These are phyloP conservation scores for Rhyacophila evoluta DNA, from an alignment of 2,888 invertebrate species.

Conservation along the genomic window DNA sequence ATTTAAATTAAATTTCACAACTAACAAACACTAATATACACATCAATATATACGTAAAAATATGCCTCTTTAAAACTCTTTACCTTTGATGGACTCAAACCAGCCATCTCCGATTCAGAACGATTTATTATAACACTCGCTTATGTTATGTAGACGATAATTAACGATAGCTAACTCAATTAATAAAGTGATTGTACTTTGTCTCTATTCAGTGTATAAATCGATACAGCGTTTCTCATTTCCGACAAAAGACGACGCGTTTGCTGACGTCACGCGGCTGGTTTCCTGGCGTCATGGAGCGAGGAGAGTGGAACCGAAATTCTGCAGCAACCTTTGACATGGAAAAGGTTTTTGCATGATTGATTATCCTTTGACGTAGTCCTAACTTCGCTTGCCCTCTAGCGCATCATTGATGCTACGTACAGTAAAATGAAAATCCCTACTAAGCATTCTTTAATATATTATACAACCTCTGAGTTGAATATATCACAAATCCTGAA, in stretches of 20 bases:
- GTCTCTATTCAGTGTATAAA: background rate
- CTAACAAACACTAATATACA: no score
- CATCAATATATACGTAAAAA: no score
- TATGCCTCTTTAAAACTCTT: no score
- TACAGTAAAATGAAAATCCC: background rate
- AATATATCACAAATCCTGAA: no score
- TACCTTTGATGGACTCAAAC: no score
- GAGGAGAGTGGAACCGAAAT: background rate
- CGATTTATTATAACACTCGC: no score
- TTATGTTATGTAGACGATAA: no score
- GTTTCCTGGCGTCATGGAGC: constrained; percentile 3
- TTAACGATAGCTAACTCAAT: no score
- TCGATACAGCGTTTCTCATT: background rate
- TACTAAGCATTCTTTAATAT: background rate
- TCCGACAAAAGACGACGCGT: background rate
- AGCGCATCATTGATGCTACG: background rate
- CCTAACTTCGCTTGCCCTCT: background rate
- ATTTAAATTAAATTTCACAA: no score
- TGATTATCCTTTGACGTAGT: constrained; percentile 27
- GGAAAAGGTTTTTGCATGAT: constrained; percentile 31
- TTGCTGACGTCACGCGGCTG: background rate
- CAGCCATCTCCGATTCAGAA: no score
- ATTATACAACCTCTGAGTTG: no score
- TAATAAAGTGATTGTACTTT: no score
- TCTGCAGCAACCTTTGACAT: constrained; percentile 2